Base-by-base conservation (phyloP, 2,888 invertebrate genomes). In the Drosophila vallismaia region DNA sequence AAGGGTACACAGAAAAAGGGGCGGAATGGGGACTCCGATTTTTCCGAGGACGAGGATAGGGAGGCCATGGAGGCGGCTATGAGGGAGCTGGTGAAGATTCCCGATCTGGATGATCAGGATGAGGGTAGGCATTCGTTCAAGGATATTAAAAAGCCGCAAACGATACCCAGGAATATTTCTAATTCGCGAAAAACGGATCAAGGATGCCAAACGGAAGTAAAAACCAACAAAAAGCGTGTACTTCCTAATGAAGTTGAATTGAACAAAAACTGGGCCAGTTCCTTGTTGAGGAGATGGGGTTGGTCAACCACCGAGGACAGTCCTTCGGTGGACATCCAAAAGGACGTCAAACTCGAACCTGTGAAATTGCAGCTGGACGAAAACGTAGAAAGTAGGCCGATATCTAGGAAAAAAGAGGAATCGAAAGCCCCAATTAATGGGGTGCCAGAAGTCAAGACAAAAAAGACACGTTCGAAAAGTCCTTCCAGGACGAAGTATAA, bases 31-130 rank as follows among this genome's bases (percentile, higher is more conserved):
- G 54, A 60, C 9, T 28, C 45, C 3, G 28, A 28, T 6, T 4
- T 28, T 28, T 64, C 68, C 0, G 49, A 54, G 9, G 50, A 58
- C 0, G 76, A 78, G 28, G 77, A 84, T 28, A 71, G 71, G 6
- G 71, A 31, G 0, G 83, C 76, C 4, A 9, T 81, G 63, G 64
- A 62, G 24, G 67, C 52, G 7, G 81, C 81, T n/a, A 12, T 82
- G 31, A 54, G 49, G 12, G 78, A 82, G 52, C 58, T 76, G 64
- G 71, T 85, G 0, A 53, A 56, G 51, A 70, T 63, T 42, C 74
- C 86, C 4, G 81, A 85, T 28, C 60, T 76, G 4, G 77, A 80
- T 0, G 40, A 53, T 0, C 26, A 10, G 0, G 38, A 55, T 7
- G 28, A 5, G 0, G 1, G 38, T 2, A 5, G 1, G 0, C 6